These are phyloP conservation scores for Uloborus plumipes DNA, from an alignment of 2,888 invertebrate species.

Conservation along the genomic window DNA sequence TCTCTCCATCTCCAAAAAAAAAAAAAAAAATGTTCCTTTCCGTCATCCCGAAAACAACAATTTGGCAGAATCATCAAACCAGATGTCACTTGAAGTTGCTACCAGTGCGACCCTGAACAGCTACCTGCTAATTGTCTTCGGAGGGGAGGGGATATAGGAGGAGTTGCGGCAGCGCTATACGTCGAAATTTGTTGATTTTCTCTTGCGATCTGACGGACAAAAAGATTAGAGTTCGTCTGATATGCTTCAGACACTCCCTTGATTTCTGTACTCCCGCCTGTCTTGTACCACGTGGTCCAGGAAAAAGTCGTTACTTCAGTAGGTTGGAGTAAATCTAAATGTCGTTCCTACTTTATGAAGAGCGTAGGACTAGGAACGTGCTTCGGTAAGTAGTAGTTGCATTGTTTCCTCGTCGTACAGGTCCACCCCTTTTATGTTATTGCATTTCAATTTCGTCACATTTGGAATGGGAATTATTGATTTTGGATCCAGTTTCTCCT, in stretches of 20 bases:
- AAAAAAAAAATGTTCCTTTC: not conserved
- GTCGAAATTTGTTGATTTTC: constrained; percentile 51
- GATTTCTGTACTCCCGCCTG: constrained; percentile 12
- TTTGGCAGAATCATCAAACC: constrained; percentile 34
- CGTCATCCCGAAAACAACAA: constrained; percentile 12
- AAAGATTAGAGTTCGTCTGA: constrained; percentile 36
- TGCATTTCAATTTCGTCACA: too few species aligned
- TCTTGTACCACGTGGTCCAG: constrained; percentile 16
- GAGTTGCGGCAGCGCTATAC: constrained; percentile 27
- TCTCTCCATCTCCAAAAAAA: too few species aligned
- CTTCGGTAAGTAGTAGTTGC: too few species aligned
- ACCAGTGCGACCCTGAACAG: constrained; percentile 28
- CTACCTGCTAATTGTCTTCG: constrained; percentile 40
- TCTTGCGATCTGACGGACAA: constrained; percentile 18
- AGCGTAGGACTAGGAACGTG: too few species aligned
- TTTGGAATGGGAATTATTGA: too few species aligned
- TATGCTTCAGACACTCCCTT: constrained; percentile 36
- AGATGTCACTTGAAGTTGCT: constrained; percentile 52
- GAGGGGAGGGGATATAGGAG: constrained; percentile 51
- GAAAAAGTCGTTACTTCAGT: not conserved
- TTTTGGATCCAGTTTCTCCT: too few species aligned
- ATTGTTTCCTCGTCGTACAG: too few species aligned
- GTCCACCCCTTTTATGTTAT: too few species aligned
- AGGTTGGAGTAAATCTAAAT: too few species aligned
- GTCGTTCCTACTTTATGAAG: too few species aligned